These are phyloP conservation scores for Himalopsyche japonica DNA, from an alignment of 2,888 invertebrate species.

Conservation along the genomic window DNA sequence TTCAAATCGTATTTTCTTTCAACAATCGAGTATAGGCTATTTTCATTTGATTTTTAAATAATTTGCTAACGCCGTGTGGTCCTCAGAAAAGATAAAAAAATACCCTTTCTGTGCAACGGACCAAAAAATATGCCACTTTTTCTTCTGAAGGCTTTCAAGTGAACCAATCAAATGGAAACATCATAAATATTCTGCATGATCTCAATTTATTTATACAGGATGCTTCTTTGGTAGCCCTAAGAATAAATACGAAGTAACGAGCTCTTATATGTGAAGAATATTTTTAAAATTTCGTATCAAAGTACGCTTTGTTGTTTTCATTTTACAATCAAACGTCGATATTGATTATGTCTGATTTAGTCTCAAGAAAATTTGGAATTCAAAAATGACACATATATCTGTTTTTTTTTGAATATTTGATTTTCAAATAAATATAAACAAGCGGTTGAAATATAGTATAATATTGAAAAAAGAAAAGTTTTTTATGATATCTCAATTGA, in stretches of 20 bases:
- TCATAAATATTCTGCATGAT: not conserved
- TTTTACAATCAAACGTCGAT: no score
- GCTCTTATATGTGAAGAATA: no score
- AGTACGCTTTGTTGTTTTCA: no score
- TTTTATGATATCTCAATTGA: no score
- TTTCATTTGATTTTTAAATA: not conserved
- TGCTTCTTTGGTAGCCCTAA: not conserved
- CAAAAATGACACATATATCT: no score
- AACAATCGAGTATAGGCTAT: not conserved
- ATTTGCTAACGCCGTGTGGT: not conserved
- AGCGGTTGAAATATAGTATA: no score
- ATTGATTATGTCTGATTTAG: no score
- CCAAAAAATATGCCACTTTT: not conserved
- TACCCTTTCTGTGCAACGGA: not conserved
- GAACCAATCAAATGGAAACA: not conserved
- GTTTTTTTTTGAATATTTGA: no score
- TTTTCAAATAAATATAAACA: no score
- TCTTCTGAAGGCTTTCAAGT: not conserved
- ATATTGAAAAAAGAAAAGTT: no score
- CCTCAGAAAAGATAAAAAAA: not conserved
- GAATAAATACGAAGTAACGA: not conserved
- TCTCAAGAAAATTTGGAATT: no score
- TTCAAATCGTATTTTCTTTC: not conserved
- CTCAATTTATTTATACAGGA: not conserved
- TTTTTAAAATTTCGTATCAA: no score